A percentile compares a stretch with the other conserved stretches of the same genome.
Conservation (phyloP, 2,797 vertebrate species). For the Enteromius thamalakanensis region DNA sequence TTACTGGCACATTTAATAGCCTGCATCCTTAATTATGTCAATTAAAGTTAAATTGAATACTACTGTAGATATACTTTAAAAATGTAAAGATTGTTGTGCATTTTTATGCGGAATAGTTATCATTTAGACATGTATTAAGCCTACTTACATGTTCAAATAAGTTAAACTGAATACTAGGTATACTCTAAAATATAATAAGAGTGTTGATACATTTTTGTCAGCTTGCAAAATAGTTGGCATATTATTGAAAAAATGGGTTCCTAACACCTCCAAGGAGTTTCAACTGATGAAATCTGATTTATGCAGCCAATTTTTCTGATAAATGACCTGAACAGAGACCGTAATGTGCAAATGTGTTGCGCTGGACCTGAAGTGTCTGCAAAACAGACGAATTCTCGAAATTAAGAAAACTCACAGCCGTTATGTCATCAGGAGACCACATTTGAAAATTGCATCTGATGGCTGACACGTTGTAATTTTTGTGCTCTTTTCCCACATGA, state of each 20-base stretch:
- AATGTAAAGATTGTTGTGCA: neutral
- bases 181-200: neutral
- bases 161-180: neutral
- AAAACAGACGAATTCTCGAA: constrained; percentile 34
- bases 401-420: neutral
- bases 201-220: constrained; percentile 2
- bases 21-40: neutral
- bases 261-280: neutral
- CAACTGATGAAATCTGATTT: constrained; percentile 15
- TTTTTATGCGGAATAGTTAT: neutral
- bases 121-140: no score
- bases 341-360: constrained; percentile 14
- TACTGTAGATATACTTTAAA: neutral
- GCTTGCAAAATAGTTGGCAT: neutral
- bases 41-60: neutral
- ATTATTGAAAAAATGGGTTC: neutral
- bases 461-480: constrained; percentile 20
- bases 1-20: neutral
- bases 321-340: constrained; percentile 16
- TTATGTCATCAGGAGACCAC: constrained; percentile 25
- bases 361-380: neutral
- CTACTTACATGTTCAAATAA: neutral
- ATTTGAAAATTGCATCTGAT: constrained; percentile 38
- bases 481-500: constrained; percentile 18
- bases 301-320: constrained; percentile 6